A percentile compares a stretch with the other conserved stretches of the same genome.
phyloP scores from a whole-genome alignment of 1,140 invertebrate species.

The Heliconius hermathena region DNA sequence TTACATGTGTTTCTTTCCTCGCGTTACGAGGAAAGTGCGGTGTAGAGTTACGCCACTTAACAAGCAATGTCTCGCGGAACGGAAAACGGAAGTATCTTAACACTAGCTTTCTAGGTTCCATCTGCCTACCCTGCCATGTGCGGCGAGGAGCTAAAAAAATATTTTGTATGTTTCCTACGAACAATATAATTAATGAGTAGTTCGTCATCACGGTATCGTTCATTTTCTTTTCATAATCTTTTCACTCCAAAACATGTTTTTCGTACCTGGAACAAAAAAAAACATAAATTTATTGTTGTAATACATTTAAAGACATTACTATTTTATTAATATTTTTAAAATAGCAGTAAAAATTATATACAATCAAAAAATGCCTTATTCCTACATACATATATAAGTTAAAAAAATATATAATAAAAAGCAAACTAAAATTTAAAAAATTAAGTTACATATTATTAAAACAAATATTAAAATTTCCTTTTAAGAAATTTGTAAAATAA shows the following conservation, averaged over 20 bases:
- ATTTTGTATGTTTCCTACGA: not conserved
- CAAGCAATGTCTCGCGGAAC: not conserved
- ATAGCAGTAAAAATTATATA: too few relatives aligned
- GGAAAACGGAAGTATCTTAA: not conserved
- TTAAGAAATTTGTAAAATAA: too few relatives aligned
- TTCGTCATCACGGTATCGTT: not conserved
- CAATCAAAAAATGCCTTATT: too few relatives aligned
- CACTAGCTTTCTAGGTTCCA: not conserved
- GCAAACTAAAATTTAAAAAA: too few relatives aligned
- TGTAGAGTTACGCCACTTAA: not conserved
- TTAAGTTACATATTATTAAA: too few relatives aligned
- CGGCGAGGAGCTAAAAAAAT: not conserved
- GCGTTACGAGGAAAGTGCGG: not conserved
- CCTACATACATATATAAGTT: too few relatives aligned
- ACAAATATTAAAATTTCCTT: too few relatives aligned
- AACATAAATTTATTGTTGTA: too few relatives aligned
- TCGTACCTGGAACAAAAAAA: constrained; percentile 19
- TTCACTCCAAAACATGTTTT: not conserved
- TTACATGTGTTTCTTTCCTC: too few relatives aligned
- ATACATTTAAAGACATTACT: too few relatives aligned
- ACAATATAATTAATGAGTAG: not conserved
- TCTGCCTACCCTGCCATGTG: not conserved
- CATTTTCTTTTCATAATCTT: not conserved
- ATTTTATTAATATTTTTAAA: too few relatives aligned
- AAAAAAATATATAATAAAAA: too few relatives aligned